Percentiles rank a stretch among this genome's conserved stretches.
Conservation (phyloP, 2,888 invertebrate species). For the Caenorhabditis sulstoni region DNA sequence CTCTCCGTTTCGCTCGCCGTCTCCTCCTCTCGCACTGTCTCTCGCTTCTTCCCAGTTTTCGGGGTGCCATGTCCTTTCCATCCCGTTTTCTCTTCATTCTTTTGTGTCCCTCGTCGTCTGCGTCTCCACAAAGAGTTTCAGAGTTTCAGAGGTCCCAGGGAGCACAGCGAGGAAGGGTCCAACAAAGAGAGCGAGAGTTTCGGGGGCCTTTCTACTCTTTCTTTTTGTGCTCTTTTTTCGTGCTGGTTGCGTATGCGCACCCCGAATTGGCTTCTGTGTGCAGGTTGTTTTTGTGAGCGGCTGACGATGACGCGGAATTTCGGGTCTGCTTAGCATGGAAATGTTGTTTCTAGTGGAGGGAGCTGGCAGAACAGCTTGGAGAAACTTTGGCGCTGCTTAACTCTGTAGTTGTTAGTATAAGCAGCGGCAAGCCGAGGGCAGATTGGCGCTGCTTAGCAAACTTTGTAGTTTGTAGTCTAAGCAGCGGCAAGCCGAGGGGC, state of each 20-base stretch:
- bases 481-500: not conserved
- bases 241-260: not conserved
- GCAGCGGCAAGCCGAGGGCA: not conserved
- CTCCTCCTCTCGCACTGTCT: not conserved
- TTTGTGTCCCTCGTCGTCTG: slow-evolving; percentile 7
- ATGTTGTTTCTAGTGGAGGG: not conserved
- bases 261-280: slow-evolving; percentile 14
- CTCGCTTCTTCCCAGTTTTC: not conserved
- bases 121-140: slow-evolving; percentile 46
- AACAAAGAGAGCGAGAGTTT: slow-evolving; percentile 8
- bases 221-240: not conserved
- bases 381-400: too few species aligned
- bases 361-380: too few species aligned
- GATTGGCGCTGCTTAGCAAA: not conserved
- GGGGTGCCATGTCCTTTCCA: not conserved
- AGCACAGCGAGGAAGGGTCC: slow-evolving; percentile 6
- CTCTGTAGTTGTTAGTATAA: not conserved
- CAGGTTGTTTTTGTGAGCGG: too few species aligned
- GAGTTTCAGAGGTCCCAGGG: slow-evolving; percentile 50
- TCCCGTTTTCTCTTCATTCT: not conserved
- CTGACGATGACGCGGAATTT: too few species aligned
- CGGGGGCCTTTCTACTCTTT: slow-evolving; percentile 1
- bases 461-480: slow-evolving; percentile 1
- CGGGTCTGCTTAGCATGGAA: too few species aligned
- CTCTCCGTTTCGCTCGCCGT: slow-evolving; percentile 8